Conservation (phyloP, 1,140 invertebrate species). For the Cepaea nemoralis region DNA sequence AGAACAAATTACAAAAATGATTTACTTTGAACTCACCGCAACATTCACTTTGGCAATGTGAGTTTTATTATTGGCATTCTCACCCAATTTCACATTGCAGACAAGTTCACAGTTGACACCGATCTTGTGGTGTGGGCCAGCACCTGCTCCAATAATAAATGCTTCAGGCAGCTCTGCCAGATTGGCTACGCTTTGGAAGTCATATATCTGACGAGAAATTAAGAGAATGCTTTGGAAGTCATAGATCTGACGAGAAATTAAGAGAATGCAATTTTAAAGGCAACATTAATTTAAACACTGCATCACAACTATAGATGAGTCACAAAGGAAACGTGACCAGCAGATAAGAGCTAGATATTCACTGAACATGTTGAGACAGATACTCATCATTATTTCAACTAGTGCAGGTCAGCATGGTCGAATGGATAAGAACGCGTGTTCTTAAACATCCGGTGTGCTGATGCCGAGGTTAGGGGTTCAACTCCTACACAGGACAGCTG, state of each 20-base stretch:
- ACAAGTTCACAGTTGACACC: conserved; percentile 83
- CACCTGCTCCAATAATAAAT: conserved; percentile 89
- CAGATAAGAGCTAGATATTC: neutral
- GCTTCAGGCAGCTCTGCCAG: conserved; percentile 74
- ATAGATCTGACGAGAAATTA: too few species aligned
- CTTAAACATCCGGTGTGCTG: too few species aligned
- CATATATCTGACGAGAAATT: conserved; percentile 76
- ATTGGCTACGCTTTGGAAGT: conserved; percentile 76
- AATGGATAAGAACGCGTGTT: too few species aligned
- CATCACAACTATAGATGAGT: too few species aligned
- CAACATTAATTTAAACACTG: neutral
- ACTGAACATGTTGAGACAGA: neutral
- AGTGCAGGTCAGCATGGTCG: too few species aligned
- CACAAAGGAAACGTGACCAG: neutral
- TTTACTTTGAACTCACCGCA: conserved; percentile 44
- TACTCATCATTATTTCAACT: neutral
- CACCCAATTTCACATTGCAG: conserved; percentile 58
- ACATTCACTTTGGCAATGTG: conserved; percentile 57
- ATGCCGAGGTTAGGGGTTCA: too few species aligned
- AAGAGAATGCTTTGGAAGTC: too few species aligned
- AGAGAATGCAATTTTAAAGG: neutral
- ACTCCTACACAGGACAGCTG: too few species aligned
- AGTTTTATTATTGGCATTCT: conserved; percentile 49
- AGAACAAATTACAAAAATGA: neutral
- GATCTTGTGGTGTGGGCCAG: conserved; percentile 84